Percentiles rank a stretch among this genome's conserved stretches.
Evolutionary conservation across 2,888 invertebrate species (phyloP).

Genomic region (Caenorhabditis sp.): DNA sequence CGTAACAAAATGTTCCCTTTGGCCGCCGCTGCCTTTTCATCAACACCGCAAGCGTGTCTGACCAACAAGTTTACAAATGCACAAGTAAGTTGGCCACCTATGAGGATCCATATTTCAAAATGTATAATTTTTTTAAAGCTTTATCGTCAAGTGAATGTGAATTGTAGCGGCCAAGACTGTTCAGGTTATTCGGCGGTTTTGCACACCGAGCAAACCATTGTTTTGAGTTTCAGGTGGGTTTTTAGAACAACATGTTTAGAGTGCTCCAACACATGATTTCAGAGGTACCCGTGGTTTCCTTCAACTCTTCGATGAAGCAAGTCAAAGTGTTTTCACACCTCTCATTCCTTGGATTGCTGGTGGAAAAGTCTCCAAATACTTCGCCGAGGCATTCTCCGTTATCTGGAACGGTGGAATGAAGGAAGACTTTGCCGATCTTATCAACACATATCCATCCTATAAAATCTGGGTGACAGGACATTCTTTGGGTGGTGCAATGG

Average conservation of each 20-base stretch:
- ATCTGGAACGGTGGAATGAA: conserved; percentile 60
- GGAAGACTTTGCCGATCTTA: conserved; percentile 45
- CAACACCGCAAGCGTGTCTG: conserved; percentile 50
- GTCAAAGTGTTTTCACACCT: conserved; percentile 43
- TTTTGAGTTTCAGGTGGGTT: conserved; percentile 61
- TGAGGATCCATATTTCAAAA: neutral
- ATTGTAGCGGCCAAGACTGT: conserved; percentile 50
- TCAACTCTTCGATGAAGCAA: conserved; percentile 55
- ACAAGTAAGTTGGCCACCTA: conserved; percentile 18
- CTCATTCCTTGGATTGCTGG: conserved; percentile 41
- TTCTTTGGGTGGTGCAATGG: conserved; percentile 58
- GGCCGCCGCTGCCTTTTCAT: conserved; percentile 55
- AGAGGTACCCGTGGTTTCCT: conserved; percentile 56
- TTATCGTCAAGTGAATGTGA: conserved; percentile 41
- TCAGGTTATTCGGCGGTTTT: conserved; percentile 54
- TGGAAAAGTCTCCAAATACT: conserved; percentile 61
- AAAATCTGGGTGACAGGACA: conserved; percentile 59
- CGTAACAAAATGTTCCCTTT: conserved; percentile 51
- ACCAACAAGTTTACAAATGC: conserved; percentile 45
- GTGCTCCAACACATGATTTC: conserved; percentile 14
- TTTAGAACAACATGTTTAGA: neutral
- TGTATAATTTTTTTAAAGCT: conserved; percentile 48
- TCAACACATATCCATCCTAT: conserved; percentile 51
- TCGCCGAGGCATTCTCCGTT: conserved; percentile 58
- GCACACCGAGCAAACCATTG: conserved; percentile 48